phyloP scores from a whole-genome alignment of 2,113 vertebrate species.

The Pogona vitticeps region DNA sequence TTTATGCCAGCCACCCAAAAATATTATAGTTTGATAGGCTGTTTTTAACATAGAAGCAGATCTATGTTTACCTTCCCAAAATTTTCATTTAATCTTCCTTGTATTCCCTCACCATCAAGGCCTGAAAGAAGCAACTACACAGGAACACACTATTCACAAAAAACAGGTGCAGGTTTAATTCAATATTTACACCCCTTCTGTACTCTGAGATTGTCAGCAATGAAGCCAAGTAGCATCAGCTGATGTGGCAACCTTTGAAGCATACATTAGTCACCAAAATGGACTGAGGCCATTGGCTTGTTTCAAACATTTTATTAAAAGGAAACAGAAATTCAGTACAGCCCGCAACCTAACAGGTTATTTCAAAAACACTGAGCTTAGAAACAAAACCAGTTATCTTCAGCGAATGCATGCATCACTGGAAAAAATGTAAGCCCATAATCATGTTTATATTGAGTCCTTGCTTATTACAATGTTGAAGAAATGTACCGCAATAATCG shows the following conservation, averaged over 20 bases:
- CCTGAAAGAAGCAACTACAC: background rate
- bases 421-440: background rate
- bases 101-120: background rate
- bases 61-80: background rate
- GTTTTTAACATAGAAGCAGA: background rate
- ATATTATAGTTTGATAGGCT: background rate
- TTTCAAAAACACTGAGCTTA: background rate
- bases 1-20: background rate
- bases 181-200: slow-evolving; percentile 18
- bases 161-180: slow-evolving; percentile 16
- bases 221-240: slow-evolving; percentile 15
- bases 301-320: slow-evolving; percentile 21
- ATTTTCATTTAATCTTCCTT: background rate
- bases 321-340: slow-evolving; percentile 9
- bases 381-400: background rate
- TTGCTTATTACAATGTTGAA: background rate
- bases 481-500: background rate
- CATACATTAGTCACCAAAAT: background rate
- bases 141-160: background rate
- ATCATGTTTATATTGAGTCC: background rate
- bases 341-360: background rate
- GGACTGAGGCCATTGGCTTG: slow-evolving; percentile 1
- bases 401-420: background rate
- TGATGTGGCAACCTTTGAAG: slow-evolving; percentile 5
- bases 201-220: slow-evolving; percentile 16